Base-by-base conservation (phyloP, 2,888 invertebrate species). In the Zhengitettix transpicula region DNA sequence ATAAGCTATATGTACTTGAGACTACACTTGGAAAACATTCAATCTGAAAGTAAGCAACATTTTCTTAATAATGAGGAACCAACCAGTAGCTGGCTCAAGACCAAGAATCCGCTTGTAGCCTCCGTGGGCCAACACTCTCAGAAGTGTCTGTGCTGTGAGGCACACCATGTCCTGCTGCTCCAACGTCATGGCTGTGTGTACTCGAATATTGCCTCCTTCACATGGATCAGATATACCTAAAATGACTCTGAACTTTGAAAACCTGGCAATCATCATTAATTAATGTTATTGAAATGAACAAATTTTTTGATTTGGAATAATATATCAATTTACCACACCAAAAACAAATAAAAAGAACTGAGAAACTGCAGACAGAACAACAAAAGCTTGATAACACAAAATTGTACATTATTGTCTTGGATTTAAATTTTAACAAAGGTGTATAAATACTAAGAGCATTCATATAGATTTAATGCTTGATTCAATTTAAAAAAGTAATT, bases 151-250 rank as follows among this genome's bases (percentile, higher is more conserved):
- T 0, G 96, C 92, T 8, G 96, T 95, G 68, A 90, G 82, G 67
- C 97, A 96, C 1, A 96, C 91, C 62, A 84, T 76, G 75, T 98
- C 98, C 76, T 95, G 88, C 70, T 96, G 91, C 70, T 93, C 90
- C 58, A 94, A 77, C 7, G 89, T 85, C 78, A 97, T 85, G 2
- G 88, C 85, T 8, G 93, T 92, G 73, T 96, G 95, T 2, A 94
- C 89, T 9, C 95, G 80, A 62, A 89, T 82, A 67, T 88, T 89
- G 7, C 89, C 89, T 55, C 84, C 86, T 74, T 96, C 96, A 72
- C 95, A 96, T 0, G 96, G 97, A 77, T 97, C 97, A 0, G 89
- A 87, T 64, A 94, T 90, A 55, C 77, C 77, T 77, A 60, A 7
- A 28, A 54, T 28, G 28, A 28, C 7, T 28, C 28, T 5, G 2